Conservation (phyloP, 2,797 vertebrate genomes). For the Meriones psammophilus region DNA sequence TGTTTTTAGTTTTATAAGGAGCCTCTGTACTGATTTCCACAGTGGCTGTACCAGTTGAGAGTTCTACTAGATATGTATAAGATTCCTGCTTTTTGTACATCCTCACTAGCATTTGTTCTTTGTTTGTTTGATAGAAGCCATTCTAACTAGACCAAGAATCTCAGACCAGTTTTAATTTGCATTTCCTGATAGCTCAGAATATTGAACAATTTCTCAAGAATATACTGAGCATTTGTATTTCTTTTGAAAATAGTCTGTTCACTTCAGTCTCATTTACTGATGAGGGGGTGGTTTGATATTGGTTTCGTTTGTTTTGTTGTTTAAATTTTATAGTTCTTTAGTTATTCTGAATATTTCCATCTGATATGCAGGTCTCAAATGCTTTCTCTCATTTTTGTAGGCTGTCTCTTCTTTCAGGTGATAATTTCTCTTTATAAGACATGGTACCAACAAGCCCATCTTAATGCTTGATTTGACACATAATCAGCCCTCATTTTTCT, state of each 20-base stretch:
- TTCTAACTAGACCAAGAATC: not conserved
- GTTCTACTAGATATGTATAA: not conserved
- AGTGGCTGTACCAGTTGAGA: not conserved
- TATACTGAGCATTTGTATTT: not conserved
- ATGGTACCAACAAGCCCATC: rapidly evolving
- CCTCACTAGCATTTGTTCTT: not conserved
- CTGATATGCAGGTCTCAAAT: not conserved
- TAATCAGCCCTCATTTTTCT: conserved; percentile 51
- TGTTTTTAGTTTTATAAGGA: not conserved
- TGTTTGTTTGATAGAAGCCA: not conserved
- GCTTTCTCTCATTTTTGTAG: not conserved
- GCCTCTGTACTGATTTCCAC: not conserved
- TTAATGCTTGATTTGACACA: conserved; percentile 2
- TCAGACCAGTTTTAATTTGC: not conserved
- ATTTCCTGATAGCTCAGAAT: not conserved
- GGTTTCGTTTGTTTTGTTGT: not conserved
- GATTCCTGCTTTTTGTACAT: not conserved
- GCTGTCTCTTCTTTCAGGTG: not conserved
- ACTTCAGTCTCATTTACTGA: not conserved
- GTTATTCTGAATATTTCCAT: not conserved
- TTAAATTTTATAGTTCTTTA: not conserved
- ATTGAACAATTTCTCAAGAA: not conserved
- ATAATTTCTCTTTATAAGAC: not conserved
- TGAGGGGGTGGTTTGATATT: not conserved
- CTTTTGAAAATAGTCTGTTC: not conserved